Evolutionary conservation across 2,797 vertebrate species (phyloP).

Genomic region (Scleropages formosus): DNA sequence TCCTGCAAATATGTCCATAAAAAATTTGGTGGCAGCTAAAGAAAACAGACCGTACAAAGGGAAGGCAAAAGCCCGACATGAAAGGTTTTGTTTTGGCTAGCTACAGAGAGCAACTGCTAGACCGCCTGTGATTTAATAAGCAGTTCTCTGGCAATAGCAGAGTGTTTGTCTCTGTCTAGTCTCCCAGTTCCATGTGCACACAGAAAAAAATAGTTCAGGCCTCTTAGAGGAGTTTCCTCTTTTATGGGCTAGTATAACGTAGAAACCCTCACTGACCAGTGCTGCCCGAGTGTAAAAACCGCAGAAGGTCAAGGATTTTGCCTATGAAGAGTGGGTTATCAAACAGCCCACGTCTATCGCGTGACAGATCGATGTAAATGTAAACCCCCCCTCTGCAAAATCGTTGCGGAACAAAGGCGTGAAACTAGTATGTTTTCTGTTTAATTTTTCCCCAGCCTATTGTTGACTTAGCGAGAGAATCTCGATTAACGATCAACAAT

Average conservation of each 20-base stretch:
- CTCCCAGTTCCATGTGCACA: conserved; percentile 8
- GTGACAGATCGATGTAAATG: conserved; percentile 49
- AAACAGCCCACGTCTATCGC: conserved; percentile 63
- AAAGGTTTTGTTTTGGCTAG: conserved; percentile 63
- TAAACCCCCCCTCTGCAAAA: conserved; percentile 48
- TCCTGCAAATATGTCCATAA: background rate
- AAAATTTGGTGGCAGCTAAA: conserved; percentile 35
- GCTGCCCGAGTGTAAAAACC: conserved; percentile 49
- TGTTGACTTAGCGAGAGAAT: conserved; percentile 46
- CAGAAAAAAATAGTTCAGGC: conserved; percentile 45
- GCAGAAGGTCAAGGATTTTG: conserved; percentile 47
- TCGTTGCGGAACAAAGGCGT: conserved; percentile 60
- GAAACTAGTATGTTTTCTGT: conserved; percentile 65
- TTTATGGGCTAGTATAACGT: conserved; percentile 43
- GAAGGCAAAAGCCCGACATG: background rate
- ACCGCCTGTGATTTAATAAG: conserved; percentile 69
- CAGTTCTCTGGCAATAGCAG: conserved; percentile 59
- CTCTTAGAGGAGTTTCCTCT: conserved; percentile 46
- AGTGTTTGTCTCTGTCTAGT: conserved; percentile 62
- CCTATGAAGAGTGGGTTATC: conserved; percentile 52
- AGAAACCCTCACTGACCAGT: conserved; percentile 41
- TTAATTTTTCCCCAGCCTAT: conserved; percentile 42
- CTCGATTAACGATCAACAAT: conserved; percentile 63
- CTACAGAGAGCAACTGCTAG: conserved; percentile 51
- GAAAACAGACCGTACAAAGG: background rate